Evolutionary conservation across 64 coral and sea anemone genomes (phyloP).

Genomic region (Trachythela sp.): DNA sequence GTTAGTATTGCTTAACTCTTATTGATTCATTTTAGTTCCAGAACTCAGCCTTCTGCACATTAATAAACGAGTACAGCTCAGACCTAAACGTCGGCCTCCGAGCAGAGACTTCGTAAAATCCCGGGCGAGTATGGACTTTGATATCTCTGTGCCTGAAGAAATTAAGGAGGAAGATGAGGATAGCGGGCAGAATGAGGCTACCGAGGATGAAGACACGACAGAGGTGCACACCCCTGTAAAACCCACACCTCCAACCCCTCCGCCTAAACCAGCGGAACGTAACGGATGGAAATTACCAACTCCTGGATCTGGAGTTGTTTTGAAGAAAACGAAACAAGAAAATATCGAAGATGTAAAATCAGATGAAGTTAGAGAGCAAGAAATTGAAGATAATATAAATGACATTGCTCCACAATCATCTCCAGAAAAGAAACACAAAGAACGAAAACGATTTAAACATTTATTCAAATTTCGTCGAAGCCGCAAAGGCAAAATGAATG

Average conservation of each 20-base stretch:
- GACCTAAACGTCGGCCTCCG: constrained; percentile 10
- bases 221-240: background rate
- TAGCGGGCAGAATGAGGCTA: background rate
- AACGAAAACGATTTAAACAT: background rate
- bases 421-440: background rate
- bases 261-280: background rate
- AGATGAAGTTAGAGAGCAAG: background rate
- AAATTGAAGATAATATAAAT: background rate
- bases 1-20: background rate
- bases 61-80: background rate
- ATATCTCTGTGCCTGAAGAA: background rate
- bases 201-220: background rate
- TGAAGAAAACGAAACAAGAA: background rate
- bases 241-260: background rate
- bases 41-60: background rate
- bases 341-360: background rate
- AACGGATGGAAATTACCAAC: constrained; percentile 1
- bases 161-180: background rate
- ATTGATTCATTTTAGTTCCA: background rate
- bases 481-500: background rate
- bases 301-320: background rate
- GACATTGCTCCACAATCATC: background rate
- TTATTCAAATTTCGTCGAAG: background rate
- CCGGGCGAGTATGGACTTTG: constrained; percentile 13
- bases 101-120: background rate